Evolutionary conservation across 2,888 invertebrate genomes (phyloP).

Genomic region (Chaetoderma sp.): DNA sequence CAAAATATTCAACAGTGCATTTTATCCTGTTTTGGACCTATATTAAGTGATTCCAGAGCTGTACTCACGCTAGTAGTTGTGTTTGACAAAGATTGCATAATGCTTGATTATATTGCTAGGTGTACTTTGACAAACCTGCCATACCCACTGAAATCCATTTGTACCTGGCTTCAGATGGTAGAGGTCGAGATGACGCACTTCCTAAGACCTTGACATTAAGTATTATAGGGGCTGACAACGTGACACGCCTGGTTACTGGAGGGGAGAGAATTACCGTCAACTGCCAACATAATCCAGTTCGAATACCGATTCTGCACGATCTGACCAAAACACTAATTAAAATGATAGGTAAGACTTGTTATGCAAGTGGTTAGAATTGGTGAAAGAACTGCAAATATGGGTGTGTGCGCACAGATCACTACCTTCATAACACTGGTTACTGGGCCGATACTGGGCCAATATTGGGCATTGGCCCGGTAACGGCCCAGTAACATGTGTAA

Average conservation of each 20-base stretch:
- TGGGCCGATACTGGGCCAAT: too few species aligned
- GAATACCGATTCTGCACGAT: slow-evolving; percentile 49
- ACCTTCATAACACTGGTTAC: too few species aligned
- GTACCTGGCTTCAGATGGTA: slow-evolving; percentile 54
- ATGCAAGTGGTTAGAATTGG: too few species aligned
- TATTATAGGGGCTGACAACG: slow-evolving; percentile 40
- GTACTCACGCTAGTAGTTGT: neutral
- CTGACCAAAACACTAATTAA: slow-evolving; percentile 51
- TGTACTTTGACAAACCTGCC: slow-evolving; percentile 46
- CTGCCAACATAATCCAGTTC: slow-evolving; percentile 47
- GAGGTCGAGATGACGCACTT: slow-evolving; percentile 27
- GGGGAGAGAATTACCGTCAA: slow-evolving; percentile 33
- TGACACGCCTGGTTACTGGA: slow-evolving; percentile 23
- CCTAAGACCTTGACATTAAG: slow-evolving; percentile 40
- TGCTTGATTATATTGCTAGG: too few species aligned
- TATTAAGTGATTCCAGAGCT: neutral
- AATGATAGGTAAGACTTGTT: slow-evolving; percentile 44
- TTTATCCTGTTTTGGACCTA: too few species aligned
- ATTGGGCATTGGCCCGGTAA: too few species aligned
- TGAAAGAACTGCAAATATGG: too few species aligned
- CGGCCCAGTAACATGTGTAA: too few species aligned
- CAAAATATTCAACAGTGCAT: too few species aligned
- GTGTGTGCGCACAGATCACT: too few species aligned
- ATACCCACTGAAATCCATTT: slow-evolving; percentile 54
- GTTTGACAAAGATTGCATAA: too few species aligned